Conservation (phyloP, 2,113 vertebrate species). For the Protobothrops mucrosquamatus region DNA sequence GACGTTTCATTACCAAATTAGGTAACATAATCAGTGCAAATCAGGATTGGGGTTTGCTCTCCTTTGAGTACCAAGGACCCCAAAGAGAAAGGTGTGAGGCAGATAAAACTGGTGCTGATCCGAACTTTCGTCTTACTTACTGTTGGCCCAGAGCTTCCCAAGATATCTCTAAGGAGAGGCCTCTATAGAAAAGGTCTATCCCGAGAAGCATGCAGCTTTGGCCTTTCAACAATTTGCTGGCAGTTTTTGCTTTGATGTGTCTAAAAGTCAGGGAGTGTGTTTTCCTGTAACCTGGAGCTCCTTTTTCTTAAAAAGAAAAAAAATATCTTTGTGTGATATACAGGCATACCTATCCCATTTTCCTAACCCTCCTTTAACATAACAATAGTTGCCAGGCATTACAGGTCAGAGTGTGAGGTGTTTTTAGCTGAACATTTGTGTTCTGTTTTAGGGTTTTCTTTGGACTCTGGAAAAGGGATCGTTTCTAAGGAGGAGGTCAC, state of each 20-base stretch:
- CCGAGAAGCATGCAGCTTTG: not conserved
- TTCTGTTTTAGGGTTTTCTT: constrained; percentile 84
- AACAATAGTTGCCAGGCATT: constrained; percentile 24
- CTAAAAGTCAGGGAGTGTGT: not conserved
- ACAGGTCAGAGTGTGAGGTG: not conserved
- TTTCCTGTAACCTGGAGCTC: not conserved
- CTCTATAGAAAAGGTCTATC: not conserved
- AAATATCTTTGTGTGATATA: not conserved
- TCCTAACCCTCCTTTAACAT: constrained; percentile 54
- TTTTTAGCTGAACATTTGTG: constrained; percentile 1
- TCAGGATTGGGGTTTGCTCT: not conserved
- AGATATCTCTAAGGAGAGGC: not conserved
- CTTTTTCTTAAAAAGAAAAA: not conserved
- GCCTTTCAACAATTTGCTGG: not conserved
- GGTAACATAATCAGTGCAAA: not conserved
- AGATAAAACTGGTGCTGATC: not conserved
- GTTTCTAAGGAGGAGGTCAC: constrained; percentile 77
- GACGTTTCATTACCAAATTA: not conserved
- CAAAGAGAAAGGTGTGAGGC: not conserved
- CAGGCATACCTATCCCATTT: not conserved
- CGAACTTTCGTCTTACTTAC: not conserved
- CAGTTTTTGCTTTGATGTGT: not conserved
- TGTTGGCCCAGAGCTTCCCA: no score
- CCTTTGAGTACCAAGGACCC: not conserved
- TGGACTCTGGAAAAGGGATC: constrained; percentile 90